Evolutionary conservation across 2,113 vertebrate genomes (phyloP), one percentile per base, ranked within the genome.

Genomic region (Psilopogon haemacephalus): DNA sequence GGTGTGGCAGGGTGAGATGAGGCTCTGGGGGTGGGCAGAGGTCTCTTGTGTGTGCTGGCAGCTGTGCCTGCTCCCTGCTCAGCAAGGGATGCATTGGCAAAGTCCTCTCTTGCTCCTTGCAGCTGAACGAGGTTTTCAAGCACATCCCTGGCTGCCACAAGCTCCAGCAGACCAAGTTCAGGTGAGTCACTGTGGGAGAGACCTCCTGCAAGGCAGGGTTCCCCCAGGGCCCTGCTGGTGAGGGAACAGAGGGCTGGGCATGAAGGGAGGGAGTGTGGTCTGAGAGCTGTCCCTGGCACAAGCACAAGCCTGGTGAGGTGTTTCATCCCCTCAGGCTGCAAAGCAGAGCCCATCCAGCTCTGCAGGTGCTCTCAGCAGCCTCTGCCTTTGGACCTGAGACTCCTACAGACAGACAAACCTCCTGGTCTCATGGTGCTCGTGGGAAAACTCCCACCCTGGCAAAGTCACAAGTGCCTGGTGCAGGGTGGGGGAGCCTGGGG

Each of bases 101-200:
- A 27, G n/a, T 21, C 9, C 24, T 23, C 20, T 94, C 48, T 93
- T 88, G 46, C 35, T 89, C 64, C 55, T 28, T 95, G 8, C 97
- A 99, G 99, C 97, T 99, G 59, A 99, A 98, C 0, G 98, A 98
- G 0, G 90, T 99, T 30, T 99, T 99, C 97, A 98, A 98, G 86
- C 98, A 98, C 69, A 97, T 99, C 86, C 97, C 98, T 0, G 98
- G 98, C 2, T 97, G 95, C 9, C 98, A 99, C 89, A 98, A 97
- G 74, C 97, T 99, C 77, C 98, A 98, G 83, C 98, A 98, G 84
- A 99, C 99, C 3, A 96, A 97, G n/a, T 99, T 99, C 97, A 98
- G 99, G 99, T 99, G 95, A 97, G 97, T 94, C 27, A 23, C 28
- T 2, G 14, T 8, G 11, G 12, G 27, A 75, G 35, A 77, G 26